Evolutionary conservation across 1,140 invertebrate species (phyloP), one percentile per base, ranked within the genome.

Genomic region (Ostrea edulis): DNA sequence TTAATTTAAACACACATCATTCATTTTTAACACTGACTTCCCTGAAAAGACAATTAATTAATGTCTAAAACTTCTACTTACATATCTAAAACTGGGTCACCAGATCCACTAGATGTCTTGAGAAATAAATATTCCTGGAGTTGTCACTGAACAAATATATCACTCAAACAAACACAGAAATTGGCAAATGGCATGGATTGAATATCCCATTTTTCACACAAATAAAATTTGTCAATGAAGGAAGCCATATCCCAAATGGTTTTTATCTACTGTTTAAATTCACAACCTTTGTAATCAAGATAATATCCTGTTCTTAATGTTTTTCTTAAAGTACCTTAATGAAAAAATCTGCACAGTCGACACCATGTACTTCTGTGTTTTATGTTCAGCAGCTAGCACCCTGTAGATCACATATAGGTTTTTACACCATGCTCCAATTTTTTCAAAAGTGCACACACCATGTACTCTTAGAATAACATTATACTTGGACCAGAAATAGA

Each of bases 131-230:
- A 77, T 77, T 77, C 68, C 3, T 29, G 7, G 68, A 29, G 9
- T 77, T 77, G 68, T 77, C 25, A 77, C 68, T 29, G 68, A 77
- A 35, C 68, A 77, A 77, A 77, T 77, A 77, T 77, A 77, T 77
- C 25, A 77, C 68, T 77, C 68, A 17, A 25, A 29, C 65, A 71
- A 71, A 77, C 58, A 77, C 68, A 11, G 29, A 77, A 77, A 14
- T 77, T 35, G 11, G 68, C 29, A 77, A 77, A 77, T 25, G 35
- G 14, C 58, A 17, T 62, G 35, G 35, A 1, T 44, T 62, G n/a
- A n/a, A 62, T 20, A 29, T 77, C 25, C 29, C 68, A 17, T 77
- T 77, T 77, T 77, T 12, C 25, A 29, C 14, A 77, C 68, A 77
- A 29, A 77, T 77, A 29, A 35, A 14, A 77, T 77, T 11, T 25